These are phyloP conservation scores for Octopus sinensis DNA, from an alignment of 1,140 invertebrate species.

Conservation along the genomic window DNA sequence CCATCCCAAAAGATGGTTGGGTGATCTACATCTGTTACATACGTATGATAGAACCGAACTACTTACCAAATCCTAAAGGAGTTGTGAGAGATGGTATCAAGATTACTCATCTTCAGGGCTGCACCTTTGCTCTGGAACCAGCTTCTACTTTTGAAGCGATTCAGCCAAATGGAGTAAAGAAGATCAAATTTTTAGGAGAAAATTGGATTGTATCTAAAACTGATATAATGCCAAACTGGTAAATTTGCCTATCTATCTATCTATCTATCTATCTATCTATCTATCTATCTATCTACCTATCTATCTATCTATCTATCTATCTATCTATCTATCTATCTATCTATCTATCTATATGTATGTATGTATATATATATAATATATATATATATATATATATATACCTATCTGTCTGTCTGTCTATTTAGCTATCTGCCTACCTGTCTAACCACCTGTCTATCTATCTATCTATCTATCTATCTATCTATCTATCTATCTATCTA, in stretches of 20 bases:
- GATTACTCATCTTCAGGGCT: constrained; percentile 39
- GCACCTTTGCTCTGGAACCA: constrained; percentile 21
- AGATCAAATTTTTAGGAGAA: constrained; percentile 18
- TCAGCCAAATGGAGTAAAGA: not conserved
- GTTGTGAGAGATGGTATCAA: constrained; percentile 26
- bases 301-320: too few species aligned
- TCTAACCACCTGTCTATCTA: too few species aligned
- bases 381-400: too few species aligned
- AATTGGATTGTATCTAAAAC: constrained; percentile 42
- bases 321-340: too few species aligned
- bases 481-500: too few species aligned
- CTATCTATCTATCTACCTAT: too few species aligned
- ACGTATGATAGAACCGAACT: constrained; percentile 36
- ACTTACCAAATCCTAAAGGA: constrained; percentile 28
- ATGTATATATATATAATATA: too few species aligned
- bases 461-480: too few species aligned
- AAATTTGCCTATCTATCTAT: not conserved
- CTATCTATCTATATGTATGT: too few species aligned
- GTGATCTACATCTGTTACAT: constrained; percentile 41
- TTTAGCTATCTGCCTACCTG: too few species aligned
- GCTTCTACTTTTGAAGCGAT: constrained; percentile 3
- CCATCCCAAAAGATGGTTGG: constrained; percentile 34
- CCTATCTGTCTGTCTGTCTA: too few species aligned
- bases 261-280: too few species aligned
- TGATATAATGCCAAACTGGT: constrained; percentile 47